Conservation (phyloP, 2,797 vertebrate species). For the Arnoldichthys spilopterus region DNA sequence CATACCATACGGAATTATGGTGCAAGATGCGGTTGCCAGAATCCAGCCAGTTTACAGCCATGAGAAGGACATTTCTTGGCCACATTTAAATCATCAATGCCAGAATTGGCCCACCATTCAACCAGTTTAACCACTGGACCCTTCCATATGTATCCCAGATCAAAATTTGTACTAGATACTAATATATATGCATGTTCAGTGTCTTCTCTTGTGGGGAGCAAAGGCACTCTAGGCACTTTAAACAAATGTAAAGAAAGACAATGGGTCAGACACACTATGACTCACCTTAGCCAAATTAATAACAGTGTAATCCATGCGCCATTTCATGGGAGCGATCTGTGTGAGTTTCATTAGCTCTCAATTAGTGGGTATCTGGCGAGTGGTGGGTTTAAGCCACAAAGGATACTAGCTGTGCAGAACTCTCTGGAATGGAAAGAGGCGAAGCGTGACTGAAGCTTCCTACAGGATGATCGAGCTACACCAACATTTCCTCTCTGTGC, state of each 20-base stretch:
- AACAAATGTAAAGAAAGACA: conserved; percentile 23
- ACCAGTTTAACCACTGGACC: too few relatives aligned
- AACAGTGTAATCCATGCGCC: conserved; percentile 34
- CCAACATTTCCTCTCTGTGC: conserved; percentile 56
- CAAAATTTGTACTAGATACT: too few relatives aligned
- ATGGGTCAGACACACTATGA: conserved; percentile 21
- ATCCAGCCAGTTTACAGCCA: too few relatives aligned
- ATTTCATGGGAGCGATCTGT: conserved; percentile 34
- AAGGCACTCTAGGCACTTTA: background rate
- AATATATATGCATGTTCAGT: background rate
- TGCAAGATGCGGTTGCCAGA: too few relatives aligned
- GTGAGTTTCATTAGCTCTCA: conserved; percentile 52
- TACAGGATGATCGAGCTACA: conserved; percentile 54
- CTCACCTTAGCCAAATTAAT: conserved; percentile 37
- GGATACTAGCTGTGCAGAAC: conserved; percentile 38
- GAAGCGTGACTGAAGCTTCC: conserved; percentile 56
- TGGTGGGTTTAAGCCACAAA: conserved; percentile 34
- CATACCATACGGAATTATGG: too few relatives aligned
- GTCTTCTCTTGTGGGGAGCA: background rate
- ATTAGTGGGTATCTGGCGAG: conserved; percentile 50
- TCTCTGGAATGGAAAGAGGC: conserved; percentile 48
- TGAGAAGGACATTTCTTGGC: too few relatives aligned
- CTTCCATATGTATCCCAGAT: too few relatives aligned
- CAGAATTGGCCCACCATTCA: too few relatives aligned
- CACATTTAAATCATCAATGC: too few relatives aligned